These are phyloP conservation scores for Solea senegalensis DNA, from an alignment of 2,113 vertebrate genomes.

Conservation along the genomic window DNA sequence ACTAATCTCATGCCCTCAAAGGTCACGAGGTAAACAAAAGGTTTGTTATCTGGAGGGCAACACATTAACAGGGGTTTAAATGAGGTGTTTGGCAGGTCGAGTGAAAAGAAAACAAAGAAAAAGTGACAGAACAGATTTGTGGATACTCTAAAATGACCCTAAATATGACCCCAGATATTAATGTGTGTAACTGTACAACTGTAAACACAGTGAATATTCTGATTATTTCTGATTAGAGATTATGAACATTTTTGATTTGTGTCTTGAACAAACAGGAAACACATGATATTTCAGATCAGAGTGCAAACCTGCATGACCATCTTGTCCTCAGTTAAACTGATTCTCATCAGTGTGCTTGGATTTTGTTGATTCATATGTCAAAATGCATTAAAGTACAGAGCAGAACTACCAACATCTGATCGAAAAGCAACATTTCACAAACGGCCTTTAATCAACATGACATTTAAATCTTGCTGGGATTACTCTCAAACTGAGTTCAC, in stretches of 20 bases:
- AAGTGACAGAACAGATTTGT: neutral
- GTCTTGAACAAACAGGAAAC: neutral
- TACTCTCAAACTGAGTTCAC: too few relatives aligned
- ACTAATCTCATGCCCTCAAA: slow-evolving; percentile 20
- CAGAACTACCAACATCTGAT: too few relatives aligned
- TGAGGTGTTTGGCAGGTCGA: slow-evolving; percentile 23
- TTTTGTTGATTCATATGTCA: too few relatives aligned
- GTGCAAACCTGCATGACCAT: neutral
- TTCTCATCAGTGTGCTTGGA: too few relatives aligned
- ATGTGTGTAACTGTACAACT: neutral
- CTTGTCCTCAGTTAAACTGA: neutral
- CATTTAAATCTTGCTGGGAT: too few relatives aligned
- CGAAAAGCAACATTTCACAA: too few relatives aligned
- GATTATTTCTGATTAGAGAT: too few relatives aligned
- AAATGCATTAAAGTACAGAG: too few relatives aligned
- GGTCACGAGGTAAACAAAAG: slow-evolving; percentile 41
- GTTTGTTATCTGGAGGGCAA: slow-evolving; percentile 7
- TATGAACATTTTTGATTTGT: neutral
- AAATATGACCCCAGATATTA: neutral
- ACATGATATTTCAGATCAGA: neutral
- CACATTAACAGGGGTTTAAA: slow-evolving; percentile 18
- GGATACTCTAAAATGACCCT: neutral
- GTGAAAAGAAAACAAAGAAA: neutral
- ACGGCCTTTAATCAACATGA: too few relatives aligned
- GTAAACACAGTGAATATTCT: too few relatives aligned